Evolutionary conservation across 2,797 vertebrate genomes (phyloP), one percentile per base, ranked within the genome.

Genomic region (Tokudaia muenninki): DNA sequence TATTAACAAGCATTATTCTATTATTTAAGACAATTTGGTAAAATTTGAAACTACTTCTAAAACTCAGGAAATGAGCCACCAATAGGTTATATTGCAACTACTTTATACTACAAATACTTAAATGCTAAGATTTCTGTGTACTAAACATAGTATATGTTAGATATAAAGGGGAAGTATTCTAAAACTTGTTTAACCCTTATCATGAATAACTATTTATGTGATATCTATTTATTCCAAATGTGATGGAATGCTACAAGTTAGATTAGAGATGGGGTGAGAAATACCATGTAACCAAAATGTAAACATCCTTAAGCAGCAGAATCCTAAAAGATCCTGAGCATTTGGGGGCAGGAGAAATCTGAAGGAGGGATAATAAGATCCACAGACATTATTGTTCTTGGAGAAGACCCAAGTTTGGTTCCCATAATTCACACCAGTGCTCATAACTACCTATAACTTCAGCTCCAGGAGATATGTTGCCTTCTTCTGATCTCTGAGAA

Each of bases 1-100:
- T 78, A 92, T 82, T 24, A 87, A 61, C 14, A 12, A 7, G 55
- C 89, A 78, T 37, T 21, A 0, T 65, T 92, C 22, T 83, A 95
- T 44, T 83, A 90, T 93, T 37, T 11, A 96, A 92, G 87, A 88
- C 9, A 83, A 16, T 79, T 72, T 65, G 65, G 37, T 88, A 78
- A 13, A 86, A 29, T 29, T 70, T 75, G 82, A 94, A 22, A 77
- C 50, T 57, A 80, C n/a, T 52, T 95, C 67, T 89, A 17, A 92
- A 94, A 37, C 17, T 87, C 5, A 89, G 21, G 13, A 31, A 75
- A 1, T 57, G 91, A 26, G 29, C 59, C 24, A 92, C n/a, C 6
- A 92, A 88, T 74, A 50, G 19, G 3, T 75, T 80, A n/a, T 31
- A 81, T n/a, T 87, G 6, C 37, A 92, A 93, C 93, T 70, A 78